A percentile compares a stretch with the other conserved stretches of the same genome.
phyloP scores from a whole-genome alignment of 2,888 invertebrate genomes.

The Apodemia duryi region DNA sequence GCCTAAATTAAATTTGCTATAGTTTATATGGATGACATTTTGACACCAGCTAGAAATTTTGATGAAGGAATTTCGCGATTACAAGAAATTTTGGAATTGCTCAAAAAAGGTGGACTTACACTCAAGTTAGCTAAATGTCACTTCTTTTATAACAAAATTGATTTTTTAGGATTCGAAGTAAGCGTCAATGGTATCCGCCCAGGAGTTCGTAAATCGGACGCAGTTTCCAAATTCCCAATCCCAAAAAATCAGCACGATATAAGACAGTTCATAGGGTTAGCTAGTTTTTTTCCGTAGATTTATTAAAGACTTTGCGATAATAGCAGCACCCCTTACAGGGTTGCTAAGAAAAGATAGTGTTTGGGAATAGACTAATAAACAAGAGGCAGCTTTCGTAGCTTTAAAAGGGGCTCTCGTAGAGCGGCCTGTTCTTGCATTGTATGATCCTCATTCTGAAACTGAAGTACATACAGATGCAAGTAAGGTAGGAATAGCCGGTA shows the following conservation, averaged over 20 bases:
- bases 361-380: slow-evolving; percentile 29
- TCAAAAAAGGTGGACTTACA: too few species aligned
- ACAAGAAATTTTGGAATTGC: too few species aligned
- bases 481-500: slow-evolving; percentile 23
- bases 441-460: slow-evolving; percentile 19
- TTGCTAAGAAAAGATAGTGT: slow-evolving; percentile 29
- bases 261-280: slow-evolving; percentile 24
- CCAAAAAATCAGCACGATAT: slow-evolving; percentile 25
- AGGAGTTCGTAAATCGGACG: slow-evolving; percentile 25
- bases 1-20: neutral
- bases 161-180: slow-evolving; percentile 34
- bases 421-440: slow-evolving; percentile 30
- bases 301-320: slow-evolving; percentile 22
- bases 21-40: too few species aligned
- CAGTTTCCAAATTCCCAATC: slow-evolving; percentile 16
- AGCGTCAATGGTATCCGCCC: slow-evolving; percentile 29
- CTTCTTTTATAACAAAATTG: slow-evolving; percentile 26
- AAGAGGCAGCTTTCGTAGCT: slow-evolving; percentile 29
- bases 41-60: too few species aligned
- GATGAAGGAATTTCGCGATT: too few species aligned
- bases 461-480: slow-evolving; percentile 22
- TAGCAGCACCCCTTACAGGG: slow-evolving; percentile 28
- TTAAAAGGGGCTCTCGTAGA: slow-evolving; percentile 32
- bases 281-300: slow-evolving; percentile 27
- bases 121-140: slow-evolving; percentile 4